Evolutionary conservation across 2,888 invertebrate genomes (phyloP).

Genomic region (Xestoiulus laeticollis): DNA sequence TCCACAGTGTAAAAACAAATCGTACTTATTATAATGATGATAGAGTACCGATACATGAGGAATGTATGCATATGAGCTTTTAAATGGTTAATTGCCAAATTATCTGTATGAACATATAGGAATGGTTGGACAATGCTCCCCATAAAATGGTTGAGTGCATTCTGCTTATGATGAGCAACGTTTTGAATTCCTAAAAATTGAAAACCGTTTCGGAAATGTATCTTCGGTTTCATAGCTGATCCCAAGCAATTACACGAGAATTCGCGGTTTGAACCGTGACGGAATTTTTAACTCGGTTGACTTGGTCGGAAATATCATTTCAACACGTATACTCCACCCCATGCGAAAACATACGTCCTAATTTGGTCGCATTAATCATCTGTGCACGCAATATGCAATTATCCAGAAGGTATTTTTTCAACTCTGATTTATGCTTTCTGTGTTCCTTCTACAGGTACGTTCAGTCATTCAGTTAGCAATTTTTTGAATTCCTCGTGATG

Average conservation of each 20-base stretch:
- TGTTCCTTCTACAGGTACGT: neutral
- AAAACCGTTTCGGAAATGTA: conserved; percentile 29
- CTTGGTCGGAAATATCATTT: neutral
- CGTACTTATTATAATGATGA: neutral
- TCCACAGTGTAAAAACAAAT: neutral
- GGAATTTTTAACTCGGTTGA: conserved; percentile 9
- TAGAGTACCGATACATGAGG: too few species aligned
- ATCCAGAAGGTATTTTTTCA: conserved; percentile 34
- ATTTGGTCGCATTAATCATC: conserved; percentile 28
- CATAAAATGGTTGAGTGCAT: neutral
- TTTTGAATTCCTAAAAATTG: conserved; percentile 36
- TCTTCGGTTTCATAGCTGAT: conserved; percentile 43
- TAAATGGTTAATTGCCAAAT: neutral
- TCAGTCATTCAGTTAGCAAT: neutral
- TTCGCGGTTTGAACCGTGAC: conserved; percentile 7
- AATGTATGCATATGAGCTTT: neutral
- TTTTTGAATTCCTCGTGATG: neutral
- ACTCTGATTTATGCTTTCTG: neutral
- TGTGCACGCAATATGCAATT: conserved; percentile 38
- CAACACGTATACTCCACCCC: neutral
- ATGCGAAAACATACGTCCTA: neutral
- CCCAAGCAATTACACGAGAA: conserved; percentile 1
- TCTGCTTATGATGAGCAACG: neutral
- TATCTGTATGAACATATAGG: neutral
- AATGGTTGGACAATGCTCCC: neutral